Base-by-base conservation (phyloP, 2,888 invertebrate species). In the Heliconius aoede region DNA sequence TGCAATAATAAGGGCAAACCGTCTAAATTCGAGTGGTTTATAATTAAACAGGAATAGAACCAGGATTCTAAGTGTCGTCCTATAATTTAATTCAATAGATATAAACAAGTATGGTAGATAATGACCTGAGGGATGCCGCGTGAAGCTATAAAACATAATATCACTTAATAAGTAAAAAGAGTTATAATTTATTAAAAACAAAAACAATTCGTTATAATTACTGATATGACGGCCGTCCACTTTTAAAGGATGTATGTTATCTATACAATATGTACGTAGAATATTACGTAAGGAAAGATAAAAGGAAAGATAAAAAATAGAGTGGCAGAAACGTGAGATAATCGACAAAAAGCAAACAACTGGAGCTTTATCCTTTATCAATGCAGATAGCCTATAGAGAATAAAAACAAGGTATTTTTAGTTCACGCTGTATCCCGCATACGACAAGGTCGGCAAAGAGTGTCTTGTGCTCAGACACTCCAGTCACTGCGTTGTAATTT, bases 221-320 rank as follows among this genome's bases (percentile, higher is more conserved):
- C 15, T 65, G 36, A 65, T 65, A 65, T 40, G 36, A 24, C 36
- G 36, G 36, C 65, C 36, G 36, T 26, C 40, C 65, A 65, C 65
- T 65, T 40, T 65, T 15, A 65, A 15, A 65, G 36, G 65, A 65
- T 36, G 36, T 40, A 7, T n/a, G n/a, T 65, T 65, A 65, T 65
- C 65, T 15, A 13, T 65, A 24, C 24, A 55, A n/a, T n/a, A 55
- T 55, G 55, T 32, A 36, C 24, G 36, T 65, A 15, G 24, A 40
- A 24, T 13, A 26, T 65, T 65, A 65, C 36, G 65, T 40, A 15
- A 32, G 55, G 55, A 55, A 55, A 55, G 55, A 61, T 13, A 61
- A 26, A 15, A 13, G 36, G 5, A 60, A 61, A 60, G 24, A 60
- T 60, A 24, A 13, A 18, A 28, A 62, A 11, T 55, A 62, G 18